These are phyloP conservation scores for Hylaea fasciaria DNA, from an alignment of 2,888 invertebrate genomes.

Conservation along the genomic window DNA sequence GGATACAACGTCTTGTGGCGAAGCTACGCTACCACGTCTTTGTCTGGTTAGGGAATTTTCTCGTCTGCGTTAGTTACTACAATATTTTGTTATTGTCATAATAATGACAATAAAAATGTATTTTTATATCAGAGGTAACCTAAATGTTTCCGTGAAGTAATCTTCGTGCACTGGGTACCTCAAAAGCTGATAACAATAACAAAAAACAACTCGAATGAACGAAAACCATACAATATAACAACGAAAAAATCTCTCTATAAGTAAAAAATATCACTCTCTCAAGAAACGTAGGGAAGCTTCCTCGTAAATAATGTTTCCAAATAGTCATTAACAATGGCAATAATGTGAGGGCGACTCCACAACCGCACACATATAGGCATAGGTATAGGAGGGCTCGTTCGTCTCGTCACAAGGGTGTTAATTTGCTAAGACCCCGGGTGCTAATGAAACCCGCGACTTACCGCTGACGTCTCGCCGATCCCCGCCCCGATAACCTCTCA, in stretches of 20 bases:
- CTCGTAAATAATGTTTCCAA: constrained; percentile 49
- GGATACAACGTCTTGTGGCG: constrained; percentile 8
- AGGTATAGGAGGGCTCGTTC: constrained; percentile 50
- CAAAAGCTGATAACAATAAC: too few species aligned
- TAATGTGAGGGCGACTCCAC: constrained; percentile 60
- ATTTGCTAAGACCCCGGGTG: constrained; percentile 76
- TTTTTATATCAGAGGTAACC: too few species aligned
- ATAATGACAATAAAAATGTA: too few species aligned
- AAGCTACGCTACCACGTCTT: constrained; percentile 8
- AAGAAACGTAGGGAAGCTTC: constrained; percentile 22
- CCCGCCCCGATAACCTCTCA: constrained; percentile 70
- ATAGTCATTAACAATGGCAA: constrained; percentile 67
- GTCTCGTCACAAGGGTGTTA: constrained; percentile 77
- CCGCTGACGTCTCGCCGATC: constrained; percentile 71
- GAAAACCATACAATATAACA: background rate
- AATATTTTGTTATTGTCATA: too few species aligned
- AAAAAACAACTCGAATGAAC: too few species aligned
- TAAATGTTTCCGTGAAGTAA: too few species aligned
- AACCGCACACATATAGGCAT: constrained; percentile 39
- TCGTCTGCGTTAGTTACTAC: background rate
- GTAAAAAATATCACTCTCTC: background rate
- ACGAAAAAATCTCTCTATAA: background rate
- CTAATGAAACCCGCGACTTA: constrained; percentile 81
- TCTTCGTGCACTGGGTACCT: too few species aligned
- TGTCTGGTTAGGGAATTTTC: background rate